Evolutionary conservation across 2,888 invertebrate genomes (phyloP), one percentile per base, ranked within the genome.

Genomic region (Carcina quercana): DNA sequence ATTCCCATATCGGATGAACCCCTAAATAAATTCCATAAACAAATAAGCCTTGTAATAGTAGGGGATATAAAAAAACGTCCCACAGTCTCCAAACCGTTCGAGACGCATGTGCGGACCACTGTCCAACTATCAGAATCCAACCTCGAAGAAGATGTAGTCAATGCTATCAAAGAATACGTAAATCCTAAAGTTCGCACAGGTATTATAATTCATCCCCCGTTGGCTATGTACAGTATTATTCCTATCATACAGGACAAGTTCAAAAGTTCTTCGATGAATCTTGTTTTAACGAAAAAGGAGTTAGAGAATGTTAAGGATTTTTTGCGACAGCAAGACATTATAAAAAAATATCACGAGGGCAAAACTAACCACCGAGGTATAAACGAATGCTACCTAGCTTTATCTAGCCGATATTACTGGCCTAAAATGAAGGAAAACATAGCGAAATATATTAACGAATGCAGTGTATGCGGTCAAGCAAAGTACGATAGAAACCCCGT

Each of bases 401-500:
- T 30, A 3, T 13, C 29, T 14, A n/a, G 13, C 3, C 3, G 25
- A 34, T 11, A 42, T 37, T 32, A 39, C 30, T 33, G 35, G 41
- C 41, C 40, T 2, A 40, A 37, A 20, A 37, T 38, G 30, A 38
- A 32, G 20, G 37, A 37, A 6, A 12, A 25, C 2, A 30, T 42
- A 11, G 25, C 37, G 3, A 32, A 37, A 20, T 4, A 27, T 35
- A 42, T 45, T 12, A 38, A 25, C 13, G 26, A 26, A 2, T 32
- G 32, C 15, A 32, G 30, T 15, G 28, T 43, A 2, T 45, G 46
- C 15, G 42, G 40, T 6, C 25, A 25, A 14, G 25, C 25, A 2
- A 25, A 25, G n/a, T 25, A 25, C 8, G 40, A 46, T 20, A 13
- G 47, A 3, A 40, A 47, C 10, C 44, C 50, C 1, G 29, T 49